Base-by-base conservation (phyloP, 2,888 invertebrate genomes). In the Rhyacophila evoluta region DNA sequence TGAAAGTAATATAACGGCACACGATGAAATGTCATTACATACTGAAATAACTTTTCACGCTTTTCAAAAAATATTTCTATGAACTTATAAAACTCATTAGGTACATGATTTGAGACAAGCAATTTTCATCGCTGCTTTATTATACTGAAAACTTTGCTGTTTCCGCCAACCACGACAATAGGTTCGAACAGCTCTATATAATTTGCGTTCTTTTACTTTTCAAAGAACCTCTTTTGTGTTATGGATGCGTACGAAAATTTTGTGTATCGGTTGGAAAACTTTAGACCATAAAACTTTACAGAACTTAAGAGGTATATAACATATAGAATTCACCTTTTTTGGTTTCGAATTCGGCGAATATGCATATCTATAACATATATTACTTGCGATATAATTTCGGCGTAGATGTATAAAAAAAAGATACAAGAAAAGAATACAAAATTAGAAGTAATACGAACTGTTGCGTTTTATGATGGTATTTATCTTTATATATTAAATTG, bases 61-160 rank as follows among this genome's bases (percentile, higher is more conserved):
- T 19, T 55, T 55, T 19, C 25, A 55, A 55, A 55, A 33, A 55
- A 25, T 55, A 55, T 55, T 55, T 55, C 55, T 55, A 55, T 55
- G 25, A 55, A 55, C 55, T 55, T 55, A 8, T 55, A 55, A 55
- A 55, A 55, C 55, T 55, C 55, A 55, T 55, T 55, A 55, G 55
- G 55, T 55, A 55, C 55, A 55, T 55, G 55, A 55, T 55, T 55
- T 55, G 55, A 55, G 55, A 55, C 55, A 55, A 55, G 55, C 55
- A 55, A 55, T 55, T 55, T 55, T 75, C 75, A 69, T 37, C 27
- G 38, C 69, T 38, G 68, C 38, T 75, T 75, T 75, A 75, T 75
- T 75, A 75, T 68, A 39, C 75, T 69, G 12, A 33, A 68, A 75
- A 75, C 69, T 75, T 75, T 75, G 75, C 69, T 75, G 75, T 75